phyloP scores from a whole-genome alignment of 2,797 vertebrate genomes.

The Gymnoscopelus braueri region DNA sequence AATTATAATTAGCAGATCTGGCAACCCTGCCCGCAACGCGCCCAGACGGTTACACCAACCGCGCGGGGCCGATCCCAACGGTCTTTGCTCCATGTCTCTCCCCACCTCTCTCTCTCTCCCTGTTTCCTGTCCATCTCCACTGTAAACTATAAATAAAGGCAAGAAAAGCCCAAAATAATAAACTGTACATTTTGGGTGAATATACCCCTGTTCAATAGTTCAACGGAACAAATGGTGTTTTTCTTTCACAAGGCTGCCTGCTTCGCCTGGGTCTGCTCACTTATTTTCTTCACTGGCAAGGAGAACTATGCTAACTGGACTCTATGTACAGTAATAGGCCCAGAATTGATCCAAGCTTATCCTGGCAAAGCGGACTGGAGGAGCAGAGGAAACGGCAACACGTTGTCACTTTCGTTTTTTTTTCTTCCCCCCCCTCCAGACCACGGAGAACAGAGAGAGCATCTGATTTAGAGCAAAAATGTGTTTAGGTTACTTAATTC shows the following conservation, averaged over 20 bases:
- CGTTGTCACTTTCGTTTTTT: slow-evolving; percentile 34
- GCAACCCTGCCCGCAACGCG: no score
- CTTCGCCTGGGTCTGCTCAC: slow-evolving; percentile 25
- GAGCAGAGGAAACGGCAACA: slow-evolving; percentile 36
- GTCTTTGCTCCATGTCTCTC: no score
- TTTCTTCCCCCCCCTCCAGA: slow-evolving; percentile 31
- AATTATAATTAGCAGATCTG: no score
- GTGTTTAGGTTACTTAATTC: slow-evolving; percentile 15
- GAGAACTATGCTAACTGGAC: slow-evolving; percentile 47
- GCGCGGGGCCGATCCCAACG: no score
- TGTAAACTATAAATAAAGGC: no score
- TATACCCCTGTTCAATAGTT: slow-evolving; percentile 9
- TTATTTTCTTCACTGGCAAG: slow-evolving; percentile 48
- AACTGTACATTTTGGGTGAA: no score
- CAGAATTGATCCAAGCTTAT: slow-evolving; percentile 40
- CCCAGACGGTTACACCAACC: no score
- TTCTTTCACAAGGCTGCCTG: slow-evolving; percentile 33
- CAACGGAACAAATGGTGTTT: slow-evolving; percentile 33
- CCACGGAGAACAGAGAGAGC: slow-evolving; percentile 37
- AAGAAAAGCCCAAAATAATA: no score
- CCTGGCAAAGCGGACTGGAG: slow-evolving; percentile 46
- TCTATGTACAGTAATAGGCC: slow-evolving; percentile 42
- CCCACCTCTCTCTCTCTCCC: no score
- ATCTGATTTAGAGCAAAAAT: slow-evolving; percentile 49
- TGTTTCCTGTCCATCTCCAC: no score